Evolutionary conservation across 2,113 vertebrate species (phyloP).

Genomic region (Pollachius pollachius): DNA sequence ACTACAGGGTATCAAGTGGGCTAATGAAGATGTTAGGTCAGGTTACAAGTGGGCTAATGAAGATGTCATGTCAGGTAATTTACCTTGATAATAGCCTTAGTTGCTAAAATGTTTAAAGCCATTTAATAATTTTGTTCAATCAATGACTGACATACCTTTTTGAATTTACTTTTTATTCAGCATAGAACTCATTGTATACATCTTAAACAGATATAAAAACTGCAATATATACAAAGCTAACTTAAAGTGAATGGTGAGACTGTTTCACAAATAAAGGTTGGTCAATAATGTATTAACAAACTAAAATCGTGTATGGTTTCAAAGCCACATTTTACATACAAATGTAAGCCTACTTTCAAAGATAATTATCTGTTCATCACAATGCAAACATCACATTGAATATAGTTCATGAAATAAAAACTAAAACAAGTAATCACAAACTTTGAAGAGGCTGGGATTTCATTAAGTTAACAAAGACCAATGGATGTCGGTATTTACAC

Average conservation of each 20-base stretch:
- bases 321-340: background rate
- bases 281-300: background rate
- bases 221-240: constrained; percentile 38
- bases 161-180: constrained; percentile 42
- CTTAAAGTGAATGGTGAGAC: background rate
- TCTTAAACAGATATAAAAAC: constrained; percentile 13
- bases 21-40: no score
- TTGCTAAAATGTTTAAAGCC: background rate
- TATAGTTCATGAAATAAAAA: constrained; percentile 16
- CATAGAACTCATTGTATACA: constrained; percentile 19
- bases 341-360: constrained; percentile 15
- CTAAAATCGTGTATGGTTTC: background rate
- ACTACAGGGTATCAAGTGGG: no score
- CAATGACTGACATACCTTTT: background rate
- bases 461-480: background rate
- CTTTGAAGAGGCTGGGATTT: background rate
- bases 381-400: constrained; percentile 43
- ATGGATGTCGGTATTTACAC: background rate
- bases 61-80: no score
- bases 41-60: no score
- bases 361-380: constrained; percentile 31
- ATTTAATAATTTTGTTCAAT: background rate
- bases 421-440: background rate
- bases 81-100: background rate
- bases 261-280: background rate